Evolutionary conservation across 2,888 invertebrate genomes (phyloP).

Genomic region (Isoperla grammatica): DNA sequence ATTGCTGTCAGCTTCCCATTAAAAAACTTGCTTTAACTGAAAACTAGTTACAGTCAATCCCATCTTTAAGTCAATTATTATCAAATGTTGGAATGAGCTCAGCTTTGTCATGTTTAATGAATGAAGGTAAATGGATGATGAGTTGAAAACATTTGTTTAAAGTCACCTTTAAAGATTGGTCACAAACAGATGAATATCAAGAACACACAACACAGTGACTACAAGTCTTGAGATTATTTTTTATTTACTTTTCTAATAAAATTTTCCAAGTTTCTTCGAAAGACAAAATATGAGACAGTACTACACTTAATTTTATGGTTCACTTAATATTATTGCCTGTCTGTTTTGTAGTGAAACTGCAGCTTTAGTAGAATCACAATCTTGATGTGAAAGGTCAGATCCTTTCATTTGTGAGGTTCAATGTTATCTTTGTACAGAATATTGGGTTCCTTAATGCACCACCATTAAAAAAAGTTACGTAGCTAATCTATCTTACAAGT

Average conservation of each 20-base stretch:
- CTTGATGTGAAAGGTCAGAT: slow-evolving; percentile 24
- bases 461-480: slow-evolving; percentile 28
- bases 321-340: slow-evolving; percentile 23
- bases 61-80: slow-evolving; percentile 23
- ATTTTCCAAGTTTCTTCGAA: too few relatives aligned
- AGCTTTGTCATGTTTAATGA: slow-evolving; percentile 16
- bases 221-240: slow-evolving; percentile 13
- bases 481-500: slow-evolving; percentile 30
- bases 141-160: slow-evolving; percentile 15
- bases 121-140: slow-evolving; percentile 9
- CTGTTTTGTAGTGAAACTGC: slow-evolving; percentile 11
- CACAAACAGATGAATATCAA: slow-evolving; percentile 19
- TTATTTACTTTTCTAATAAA: slow-evolving; percentile 15
- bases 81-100: slow-evolving; percentile 29
- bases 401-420: slow-evolving; percentile 23
- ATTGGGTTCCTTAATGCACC: slow-evolving; percentile 25
- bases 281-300: background rate
- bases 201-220: slow-evolving; percentile 25
- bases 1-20: background rate
- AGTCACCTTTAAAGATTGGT: slow-evolving; percentile 24
- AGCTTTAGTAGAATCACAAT: slow-evolving; percentile 19
- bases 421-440: slow-evolving; percentile 31
- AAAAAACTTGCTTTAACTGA: slow-evolving; percentile 5
- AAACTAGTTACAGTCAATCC: background rate
- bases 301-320: slow-evolving; percentile 3